phyloP scores from a whole-genome alignment of 2,888 invertebrate species.

The Blastobasis adustella region DNA sequence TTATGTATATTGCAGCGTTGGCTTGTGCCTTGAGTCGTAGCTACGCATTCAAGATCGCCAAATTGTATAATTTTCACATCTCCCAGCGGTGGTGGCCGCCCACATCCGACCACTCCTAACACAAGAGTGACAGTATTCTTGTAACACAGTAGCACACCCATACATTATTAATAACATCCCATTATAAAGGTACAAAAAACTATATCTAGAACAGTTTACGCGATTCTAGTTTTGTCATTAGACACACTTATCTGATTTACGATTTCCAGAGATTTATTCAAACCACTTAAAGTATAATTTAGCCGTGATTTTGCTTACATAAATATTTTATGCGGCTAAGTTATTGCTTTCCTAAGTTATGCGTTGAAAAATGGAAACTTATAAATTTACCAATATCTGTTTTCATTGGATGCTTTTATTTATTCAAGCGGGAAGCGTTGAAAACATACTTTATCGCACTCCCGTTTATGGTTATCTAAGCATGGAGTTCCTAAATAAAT shows the following conservation, averaged over 20 bases:
- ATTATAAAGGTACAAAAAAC: slow-evolving; percentile 1
- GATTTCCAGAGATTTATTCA: slow-evolving; percentile 9
- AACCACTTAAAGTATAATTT: slow-evolving; percentile 17
- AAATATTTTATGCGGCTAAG: not conserved
- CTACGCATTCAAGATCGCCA: no score
- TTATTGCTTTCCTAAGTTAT: not conserved
- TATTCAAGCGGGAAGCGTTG: not conserved
- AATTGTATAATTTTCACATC: slow-evolving; percentile 21
- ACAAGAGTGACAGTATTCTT: slow-evolving; percentile 6
- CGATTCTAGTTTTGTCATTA: slow-evolving; percentile 28
- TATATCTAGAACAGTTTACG: slow-evolving; percentile 31
- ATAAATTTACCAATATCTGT: not conserved
- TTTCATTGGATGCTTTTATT: not conserved
- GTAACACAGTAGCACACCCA: slow-evolving; percentile 39
- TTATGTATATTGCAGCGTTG: no score
- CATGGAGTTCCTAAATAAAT: not conserved
- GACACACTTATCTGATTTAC: slow-evolving; percentile 26
- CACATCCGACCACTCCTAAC: slow-evolving; percentile 20
- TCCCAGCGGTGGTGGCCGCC: slow-evolving; percentile 30
- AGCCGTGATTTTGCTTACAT: not conserved
- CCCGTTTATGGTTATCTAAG: not conserved
- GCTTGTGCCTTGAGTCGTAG: no score
- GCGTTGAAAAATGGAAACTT: not conserved
- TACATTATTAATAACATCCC: slow-evolving; percentile 36
- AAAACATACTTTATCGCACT: not conserved